phyloP scores from a whole-genome alignment of 2,888 invertebrate species.

The Ariolimax columbianus region DNA sequence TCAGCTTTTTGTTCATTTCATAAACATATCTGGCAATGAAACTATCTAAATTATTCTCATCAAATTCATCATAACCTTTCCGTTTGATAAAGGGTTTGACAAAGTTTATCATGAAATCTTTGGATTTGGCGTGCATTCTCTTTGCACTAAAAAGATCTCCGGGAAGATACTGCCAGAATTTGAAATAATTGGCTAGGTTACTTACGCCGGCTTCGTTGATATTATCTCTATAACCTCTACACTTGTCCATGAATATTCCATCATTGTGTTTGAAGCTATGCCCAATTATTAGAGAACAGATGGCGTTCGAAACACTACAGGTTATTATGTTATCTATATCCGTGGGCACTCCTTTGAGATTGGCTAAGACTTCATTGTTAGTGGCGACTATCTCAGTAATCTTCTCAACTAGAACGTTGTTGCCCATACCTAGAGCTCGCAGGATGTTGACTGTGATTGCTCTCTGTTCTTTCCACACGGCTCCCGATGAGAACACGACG shows the following conservation, averaged over 20 bases:
- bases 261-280: not conserved
- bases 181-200: not conserved
- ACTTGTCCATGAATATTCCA: not conserved
- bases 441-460: not conserved
- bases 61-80: constrained; percentile 18
- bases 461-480: not conserved
- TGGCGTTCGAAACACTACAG: not conserved
- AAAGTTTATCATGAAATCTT: not conserved
- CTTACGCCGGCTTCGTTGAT: not conserved
- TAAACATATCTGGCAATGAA: not conserved
- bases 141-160: constrained; percentile 1
- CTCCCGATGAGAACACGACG: not conserved
- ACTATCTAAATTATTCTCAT: constrained; percentile 17
- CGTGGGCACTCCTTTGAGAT: not conserved
- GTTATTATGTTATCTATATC: not conserved
- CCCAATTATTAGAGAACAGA: not conserved
- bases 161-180: not conserved
- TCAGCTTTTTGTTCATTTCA: constrained; percentile 5
- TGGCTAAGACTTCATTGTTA: not conserved
- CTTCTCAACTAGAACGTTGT: not conserved
- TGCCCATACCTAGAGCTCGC: not conserved
- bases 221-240: not conserved
- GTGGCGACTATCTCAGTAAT: not conserved
- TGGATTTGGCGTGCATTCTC: not conserved
- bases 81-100: not conserved